Evolutionary conservation across 2,113 vertebrate genomes (phyloP), one percentile per base, ranked within the genome.

Genomic region (Coracopsis vasa): DNA sequence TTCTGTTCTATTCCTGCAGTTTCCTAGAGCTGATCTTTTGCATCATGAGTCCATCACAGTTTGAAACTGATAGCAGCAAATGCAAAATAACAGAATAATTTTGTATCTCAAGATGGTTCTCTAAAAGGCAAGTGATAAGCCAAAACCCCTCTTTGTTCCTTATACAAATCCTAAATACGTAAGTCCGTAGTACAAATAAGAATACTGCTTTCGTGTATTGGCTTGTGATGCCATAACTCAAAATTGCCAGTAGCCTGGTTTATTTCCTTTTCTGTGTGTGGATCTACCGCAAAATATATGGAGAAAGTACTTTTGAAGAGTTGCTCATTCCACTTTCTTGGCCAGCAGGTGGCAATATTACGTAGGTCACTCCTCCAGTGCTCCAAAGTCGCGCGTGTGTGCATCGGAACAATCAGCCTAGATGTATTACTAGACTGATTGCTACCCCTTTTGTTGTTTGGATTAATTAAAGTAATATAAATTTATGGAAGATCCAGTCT

Each of bases 291-390:
- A 14, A 73, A 85, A 44, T 69, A 33, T 29, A 39, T 21, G 29
- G 12, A 81, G 29, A 64, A 71, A 85, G 72, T 10, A 7, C 0
- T 4, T 39, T 4, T 25, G 9, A 47, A 41, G 28, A 31, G 14
- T 20, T 62, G 7, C 19, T 69, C 0, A 0, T 58, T 78, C n/a
- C 13, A 16, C 54, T 65, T 70, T 48, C 35, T 80, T 64, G 48
- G 62, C 62, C 87, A 94, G 85, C 41, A 92, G 96, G 61, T 95
- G 94, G 90, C 92, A 90, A 51, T 83, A 58, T 80, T 60, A 60
- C 23, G 70, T 47, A 79, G 64, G 31, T 44, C 42, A 51, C n/a
- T n/a, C 17, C 17, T 17, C 9, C 31, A 56, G 25, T 56, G 11
- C 70, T n/a, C 58, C 42, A 31, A 27, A 58, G 25, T 29, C 12